These are phyloP conservation scores for Latrodectus hesperus DNA, from an alignment of 2,888 invertebrate genomes.

Conservation along the genomic window DNA sequence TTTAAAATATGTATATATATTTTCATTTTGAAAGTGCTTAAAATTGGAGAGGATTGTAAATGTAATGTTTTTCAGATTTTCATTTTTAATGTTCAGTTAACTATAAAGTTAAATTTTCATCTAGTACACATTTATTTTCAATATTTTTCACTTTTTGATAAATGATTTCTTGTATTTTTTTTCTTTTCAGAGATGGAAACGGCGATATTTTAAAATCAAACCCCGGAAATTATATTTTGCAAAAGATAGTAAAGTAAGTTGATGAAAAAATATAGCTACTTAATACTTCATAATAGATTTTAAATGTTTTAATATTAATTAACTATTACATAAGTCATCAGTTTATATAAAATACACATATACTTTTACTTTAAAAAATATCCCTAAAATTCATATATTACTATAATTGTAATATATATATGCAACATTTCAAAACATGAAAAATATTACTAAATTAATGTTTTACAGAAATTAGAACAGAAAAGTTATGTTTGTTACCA, in stretches of 20 bases:
- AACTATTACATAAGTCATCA: too few species aligned
- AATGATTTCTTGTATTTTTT: slow-evolving; percentile 72
- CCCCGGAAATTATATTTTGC: slow-evolving; percentile 89
- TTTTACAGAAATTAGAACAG: too few species aligned
- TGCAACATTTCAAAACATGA: too few species aligned
- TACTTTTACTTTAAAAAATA: too few species aligned
- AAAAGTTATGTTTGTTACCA: too few species aligned
- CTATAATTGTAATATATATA: too few species aligned
- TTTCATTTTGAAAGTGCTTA: too few species aligned
- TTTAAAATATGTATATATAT: too few species aligned
- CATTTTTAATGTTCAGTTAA: not conserved
- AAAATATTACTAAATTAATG: too few species aligned
- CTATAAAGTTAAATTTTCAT: not conserved
- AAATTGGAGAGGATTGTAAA: too few species aligned
- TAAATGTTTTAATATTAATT: not conserved
- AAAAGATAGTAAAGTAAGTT: slow-evolving; percentile 87
- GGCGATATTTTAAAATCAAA: slow-evolving; percentile 88
- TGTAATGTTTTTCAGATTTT: not conserved
- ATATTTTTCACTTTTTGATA: not conserved
- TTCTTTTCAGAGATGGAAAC: slow-evolving; percentile 88
- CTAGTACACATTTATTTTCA: not conserved
- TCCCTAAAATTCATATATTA: too few species aligned
- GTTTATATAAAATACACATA: too few species aligned
- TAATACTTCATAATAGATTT: not conserved
- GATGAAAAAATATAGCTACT: not conserved